Conservation (phyloP, 2,113 vertebrate genomes). For the Pandion haliaetus region DNA sequence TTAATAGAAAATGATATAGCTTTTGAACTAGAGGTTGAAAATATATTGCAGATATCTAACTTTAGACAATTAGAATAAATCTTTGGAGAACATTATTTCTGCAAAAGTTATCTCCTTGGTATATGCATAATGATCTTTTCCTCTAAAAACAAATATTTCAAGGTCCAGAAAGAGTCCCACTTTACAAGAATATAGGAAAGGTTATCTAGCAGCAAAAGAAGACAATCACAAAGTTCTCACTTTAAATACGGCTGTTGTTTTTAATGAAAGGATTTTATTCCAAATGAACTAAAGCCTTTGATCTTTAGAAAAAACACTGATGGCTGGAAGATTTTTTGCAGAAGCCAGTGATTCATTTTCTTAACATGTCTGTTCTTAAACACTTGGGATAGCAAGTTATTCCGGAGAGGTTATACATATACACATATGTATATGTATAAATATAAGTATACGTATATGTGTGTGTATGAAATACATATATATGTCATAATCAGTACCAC, state of each 20-base stretch:
- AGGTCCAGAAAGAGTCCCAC: neutral
- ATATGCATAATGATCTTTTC: neutral
- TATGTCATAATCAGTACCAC: neutral
- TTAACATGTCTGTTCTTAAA: neutral
- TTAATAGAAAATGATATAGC: neutral
- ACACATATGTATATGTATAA: fast-evolving
- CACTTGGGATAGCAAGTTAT: neutral
- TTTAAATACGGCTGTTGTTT: neutral
- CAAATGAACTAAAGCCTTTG: neutral
- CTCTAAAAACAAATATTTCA: neutral
- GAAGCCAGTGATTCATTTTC: neutral
- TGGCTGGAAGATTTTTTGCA: neutral
- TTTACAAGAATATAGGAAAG: neutral
- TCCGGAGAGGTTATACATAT: neutral
- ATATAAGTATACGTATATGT: fast-evolving
- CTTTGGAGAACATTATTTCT: neutral
- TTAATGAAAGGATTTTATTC: neutral
- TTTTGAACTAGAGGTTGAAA: neutral
- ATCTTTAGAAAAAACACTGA: neutral
- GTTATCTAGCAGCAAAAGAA: neutral
- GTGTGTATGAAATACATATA: neutral
- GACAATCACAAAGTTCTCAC: neutral
- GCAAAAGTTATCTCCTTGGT: neutral
- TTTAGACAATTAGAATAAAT: neutral
- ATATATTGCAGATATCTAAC: neutral